Evolutionary conservation across 2,888 invertebrate species (phyloP), one percentile per base, ranked within the genome.

Genomic region (Drosophila bunnanda): DNA sequence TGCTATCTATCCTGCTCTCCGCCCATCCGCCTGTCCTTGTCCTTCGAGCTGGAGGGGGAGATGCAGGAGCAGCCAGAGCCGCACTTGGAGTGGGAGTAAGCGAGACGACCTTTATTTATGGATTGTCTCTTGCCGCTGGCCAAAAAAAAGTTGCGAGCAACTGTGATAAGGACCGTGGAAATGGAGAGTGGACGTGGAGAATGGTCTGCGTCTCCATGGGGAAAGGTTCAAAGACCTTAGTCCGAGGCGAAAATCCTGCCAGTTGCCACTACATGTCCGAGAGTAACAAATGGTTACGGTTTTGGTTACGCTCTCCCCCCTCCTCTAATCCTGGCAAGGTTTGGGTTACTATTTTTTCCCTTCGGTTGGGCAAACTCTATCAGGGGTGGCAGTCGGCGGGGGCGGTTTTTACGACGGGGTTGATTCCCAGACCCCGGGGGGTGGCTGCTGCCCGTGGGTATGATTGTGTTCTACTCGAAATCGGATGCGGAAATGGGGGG

Each of bases 31-130:
- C 59, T 13, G 13, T 62, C 59, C 59, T 38, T 36, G 15, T 39
- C 39, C 61, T 38, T 12, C 13, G 17, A 30, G 20, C n/a, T 32
- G 39, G 12, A 17, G 9, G 17, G 46, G 57, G 28, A 28, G 17
- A 22, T 15, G 52, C 22, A 52, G 22, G 36, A 12, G 53, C 22
- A 36, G 53, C 12, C 53, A 36, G 36, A 36, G 53, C n/a, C 36
- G 22, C 0, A 36, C n/a, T 54, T 39, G 15, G 39, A 55, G 59
- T 60, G 56, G 59, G 57, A 17, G 56, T 41, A 41, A 56, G 57
- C 56, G 59, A 60, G 57, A 56, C 46, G 25, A 64, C 62, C 61
- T 60, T 64, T 64, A 64, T 60, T 48, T 64, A 64, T 39, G 62
- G 60, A 30, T 36, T 38, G 44, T 20, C 25, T 36, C 15, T 59